Evolutionary conservation across 2,888 invertebrate genomes (phyloP).

Genomic region (Bimastos eiseni): DNA sequence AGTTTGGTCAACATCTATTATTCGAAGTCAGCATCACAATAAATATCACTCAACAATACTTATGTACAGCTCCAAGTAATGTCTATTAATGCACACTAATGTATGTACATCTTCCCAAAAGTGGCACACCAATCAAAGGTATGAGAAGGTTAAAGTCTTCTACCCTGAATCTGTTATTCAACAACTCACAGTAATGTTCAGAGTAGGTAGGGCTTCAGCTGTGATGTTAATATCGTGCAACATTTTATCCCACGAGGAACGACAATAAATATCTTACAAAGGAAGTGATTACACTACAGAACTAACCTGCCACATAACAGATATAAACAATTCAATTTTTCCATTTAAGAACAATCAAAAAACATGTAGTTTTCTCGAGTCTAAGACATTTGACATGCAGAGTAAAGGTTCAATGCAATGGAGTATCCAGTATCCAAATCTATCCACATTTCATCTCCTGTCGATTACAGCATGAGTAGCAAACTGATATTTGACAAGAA

Average conservation of each 20-base stretch:
- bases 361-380: neutral
- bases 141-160: neutral
- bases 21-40: constrained; percentile 13
- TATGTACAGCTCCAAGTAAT: neutral
- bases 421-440: neutral
- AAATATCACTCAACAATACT: neutral
- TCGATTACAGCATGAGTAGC: neutral
- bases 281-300: neutral
- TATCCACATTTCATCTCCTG: neutral
- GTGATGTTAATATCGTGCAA: neutral
- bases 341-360: neutral
- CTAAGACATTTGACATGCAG: neutral
- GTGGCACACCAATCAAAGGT: neutral
- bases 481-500: neutral
- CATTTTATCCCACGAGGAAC: neutral
- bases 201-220: neutral
- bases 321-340: neutral
- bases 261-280: neutral
- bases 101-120: neutral
- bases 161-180: neutral
- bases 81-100: neutral
- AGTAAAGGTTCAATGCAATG: neutral
- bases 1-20: constrained; percentile 13
- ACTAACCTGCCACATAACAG: neutral
- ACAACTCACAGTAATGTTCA: neutral